These are phyloP conservation scores for Acleris literana DNA, from an alignment of 2,888 invertebrate species.

Conservation along the genomic window DNA sequence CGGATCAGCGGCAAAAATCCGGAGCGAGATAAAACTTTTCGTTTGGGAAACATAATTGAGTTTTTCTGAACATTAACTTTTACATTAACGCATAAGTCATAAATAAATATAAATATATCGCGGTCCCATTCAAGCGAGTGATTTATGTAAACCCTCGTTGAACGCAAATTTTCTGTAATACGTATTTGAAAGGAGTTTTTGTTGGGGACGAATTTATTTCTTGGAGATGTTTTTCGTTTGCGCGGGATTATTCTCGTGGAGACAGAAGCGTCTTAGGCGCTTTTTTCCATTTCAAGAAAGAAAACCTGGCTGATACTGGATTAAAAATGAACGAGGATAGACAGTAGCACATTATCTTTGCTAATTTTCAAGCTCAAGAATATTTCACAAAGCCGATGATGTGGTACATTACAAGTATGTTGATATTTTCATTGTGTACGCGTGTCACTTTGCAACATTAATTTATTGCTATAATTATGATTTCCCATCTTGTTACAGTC, in stretches of 20 bases:
- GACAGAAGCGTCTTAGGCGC: no score
- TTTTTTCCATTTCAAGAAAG: no score
- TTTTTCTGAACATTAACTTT: conserved; percentile 37
- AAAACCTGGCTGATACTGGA: no score
- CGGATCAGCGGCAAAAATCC: conserved; percentile 24
- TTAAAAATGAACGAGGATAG: no score
- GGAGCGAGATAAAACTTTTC: conserved; percentile 32
- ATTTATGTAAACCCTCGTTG: conserved; percentile 35
- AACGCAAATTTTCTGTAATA: conserved; percentile 34
- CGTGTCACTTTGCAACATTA: no score
- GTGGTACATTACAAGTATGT: no score
- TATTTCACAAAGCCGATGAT: no score
- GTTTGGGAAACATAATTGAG: conserved; percentile 31
- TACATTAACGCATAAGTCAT: conserved; percentile 35
- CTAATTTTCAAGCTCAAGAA: no score
- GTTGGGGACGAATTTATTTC: conserved; percentile 30
- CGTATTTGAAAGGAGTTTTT: conserved; percentile 34
- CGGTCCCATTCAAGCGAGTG: conserved; percentile 22
- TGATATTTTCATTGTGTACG: no score
- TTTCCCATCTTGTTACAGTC: no score
- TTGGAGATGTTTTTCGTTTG: conserved; percentile 26
- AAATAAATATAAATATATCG: conserved; percentile 35
- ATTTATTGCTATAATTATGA: no score
- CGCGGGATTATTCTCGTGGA: conserved; percentile 7
- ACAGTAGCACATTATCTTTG: no score